phyloP scores from a whole-genome alignment of 2,113 vertebrate genomes.

The human region GRCh38 chr21:14314501-14315000 shows the following conservation, averaged over 20 bases:
- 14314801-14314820: background rate
- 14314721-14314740: background rate
- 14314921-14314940: background rate
- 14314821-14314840: background rate
- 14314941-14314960: background rate
- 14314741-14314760: background rate
- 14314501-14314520: background rate
- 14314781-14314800: background rate
- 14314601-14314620: background rate
- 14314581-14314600: background rate
- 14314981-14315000: background rate
- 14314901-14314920: background rate
- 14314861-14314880: background rate
- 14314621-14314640: background rate
- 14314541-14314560: background rate
- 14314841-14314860: background rate
- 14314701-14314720: background rate
- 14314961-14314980: background rate
- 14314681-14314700: background rate
- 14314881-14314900: background rate
- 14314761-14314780: background rate
- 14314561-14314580: background rate
- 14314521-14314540: background rate
- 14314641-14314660: background rate
- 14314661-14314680: background rate